Evolutionary conservation across 2,113 vertebrate genomes (phyloP).

Genomic region (Lipophrys pholis): DNA sequence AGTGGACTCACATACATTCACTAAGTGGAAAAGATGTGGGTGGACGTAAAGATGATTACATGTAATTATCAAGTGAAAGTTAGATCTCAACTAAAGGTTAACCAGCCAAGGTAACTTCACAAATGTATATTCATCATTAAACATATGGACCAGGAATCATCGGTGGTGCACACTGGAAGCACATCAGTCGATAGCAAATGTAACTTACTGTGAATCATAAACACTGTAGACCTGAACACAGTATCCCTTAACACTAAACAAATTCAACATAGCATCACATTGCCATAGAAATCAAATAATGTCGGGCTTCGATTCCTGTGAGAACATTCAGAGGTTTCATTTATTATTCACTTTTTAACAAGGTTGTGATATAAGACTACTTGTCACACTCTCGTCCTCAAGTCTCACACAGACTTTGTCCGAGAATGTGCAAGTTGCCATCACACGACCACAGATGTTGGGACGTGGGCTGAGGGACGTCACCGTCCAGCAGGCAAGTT

Average conservation of each 20-base stretch:
- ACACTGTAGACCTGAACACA: neutral
- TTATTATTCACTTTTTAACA: neutral
- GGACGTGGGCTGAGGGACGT: slow-evolving; percentile 27
- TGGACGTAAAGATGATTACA: too few relatives aligned
- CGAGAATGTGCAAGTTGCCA: slow-evolving; percentile 2
- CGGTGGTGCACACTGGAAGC: too few relatives aligned
- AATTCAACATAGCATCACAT: neutral
- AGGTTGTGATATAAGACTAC: neutral
- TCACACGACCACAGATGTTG: slow-evolving; percentile 19
- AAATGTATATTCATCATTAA: too few relatives aligned
- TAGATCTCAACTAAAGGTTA: too few relatives aligned
- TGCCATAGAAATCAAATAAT: neutral
- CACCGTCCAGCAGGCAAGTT: neutral
- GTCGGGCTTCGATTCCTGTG: neutral
- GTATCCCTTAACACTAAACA: neutral
- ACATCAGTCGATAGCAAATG: neutral
- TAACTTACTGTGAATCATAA: neutral
- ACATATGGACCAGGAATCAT: too few relatives aligned
- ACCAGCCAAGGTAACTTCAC: too few relatives aligned
- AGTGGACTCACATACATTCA: too few relatives aligned
- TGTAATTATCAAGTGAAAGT: too few relatives aligned
- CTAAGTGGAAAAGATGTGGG: too few relatives aligned
- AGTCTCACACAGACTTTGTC: neutral
- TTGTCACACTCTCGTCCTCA: neutral
- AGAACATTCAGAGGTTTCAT: neutral